Evolutionary conservation across 1,140 invertebrate species (phyloP).

Genomic region (Trichogramma pretiosum): DNA sequence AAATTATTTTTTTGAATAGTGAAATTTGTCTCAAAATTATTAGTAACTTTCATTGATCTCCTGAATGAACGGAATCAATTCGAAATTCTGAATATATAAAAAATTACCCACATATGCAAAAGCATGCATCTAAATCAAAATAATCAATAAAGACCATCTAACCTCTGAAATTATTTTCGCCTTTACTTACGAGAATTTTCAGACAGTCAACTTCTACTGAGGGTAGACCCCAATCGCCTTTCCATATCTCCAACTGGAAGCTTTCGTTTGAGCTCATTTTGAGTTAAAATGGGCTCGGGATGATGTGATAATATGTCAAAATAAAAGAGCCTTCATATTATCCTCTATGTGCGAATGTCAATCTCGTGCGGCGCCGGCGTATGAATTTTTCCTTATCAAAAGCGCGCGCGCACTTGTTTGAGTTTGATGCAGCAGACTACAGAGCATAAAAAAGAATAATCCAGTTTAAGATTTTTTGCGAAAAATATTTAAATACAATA

Average conservation of each 20-base stretch:
- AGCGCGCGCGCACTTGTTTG: not conserved
- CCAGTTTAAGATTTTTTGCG: too few species aligned
- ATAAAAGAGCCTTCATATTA: not conserved
- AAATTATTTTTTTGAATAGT: slow-evolving; percentile 9
- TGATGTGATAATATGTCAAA: not conserved
- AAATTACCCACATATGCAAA: too few species aligned
- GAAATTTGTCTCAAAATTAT: not conserved
- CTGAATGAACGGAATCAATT: too few species aligned
- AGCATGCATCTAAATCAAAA: too few species aligned
- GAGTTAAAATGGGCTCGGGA: too few species aligned
- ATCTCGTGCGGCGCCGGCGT: not conserved
- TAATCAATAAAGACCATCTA: slow-evolving; percentile 11
- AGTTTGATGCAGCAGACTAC: not conserved
- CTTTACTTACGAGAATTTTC: slow-evolving; percentile 60
- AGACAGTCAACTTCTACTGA: slow-evolving; percentile 72
- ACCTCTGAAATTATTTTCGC: slow-evolving; percentile 6
- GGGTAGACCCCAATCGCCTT: slow-evolving; percentile 74
- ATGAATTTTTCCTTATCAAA: not conserved
- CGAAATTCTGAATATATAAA: too few species aligned
- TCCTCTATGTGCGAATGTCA: not conserved
- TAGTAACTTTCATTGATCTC: too few species aligned
- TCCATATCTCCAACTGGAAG: slow-evolving; percentile 63
- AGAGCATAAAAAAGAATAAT: not conserved
- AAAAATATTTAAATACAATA: too few species aligned
- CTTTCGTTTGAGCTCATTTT: slow-evolving; percentile 20